Evolutionary conservation across 2,113 vertebrate species (phyloP), one percentile per base, ranked within the genome.

Genomic region (Xyrauchen texanus): DNA sequence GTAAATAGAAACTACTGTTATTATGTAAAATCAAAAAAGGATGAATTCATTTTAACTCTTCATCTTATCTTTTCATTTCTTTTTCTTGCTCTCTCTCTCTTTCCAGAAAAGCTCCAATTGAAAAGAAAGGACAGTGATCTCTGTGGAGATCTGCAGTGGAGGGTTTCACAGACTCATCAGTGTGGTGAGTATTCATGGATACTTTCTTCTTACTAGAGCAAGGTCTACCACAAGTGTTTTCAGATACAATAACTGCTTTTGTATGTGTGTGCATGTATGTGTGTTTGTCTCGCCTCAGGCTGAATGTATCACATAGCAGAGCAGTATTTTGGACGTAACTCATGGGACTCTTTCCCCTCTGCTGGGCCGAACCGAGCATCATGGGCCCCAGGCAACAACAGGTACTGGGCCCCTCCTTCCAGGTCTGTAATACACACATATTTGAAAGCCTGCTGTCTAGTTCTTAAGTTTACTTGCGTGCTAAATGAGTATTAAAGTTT

Each of bases 231-330:
- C 8, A n/a, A 16, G 58, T 74, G 15, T 63, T 63, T n/a, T 15
- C 66, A 62, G 42, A 70, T 42, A 76, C 16, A 68, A 21, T 63
- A 74, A 74, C 51, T 81, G 9, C 58, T 61, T 70, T 45, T 67
- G 57, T 72, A 52, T 68, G 75, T 47, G 10, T 58, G 9, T 76
- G 47, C 57, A 12, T 57, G n/a, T 16, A 5, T 53, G 8, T 76
- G n/a, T 76, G 1, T 68, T 8, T 67, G 11, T 68, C 65, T 62
- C 61, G n/a, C 83, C 81, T 5, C 88, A 96, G 95, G 93, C 95
- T 96, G 95, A 91, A 96, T 96, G 95, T 94, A 96, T 96, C 95
- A 94, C 88, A 89, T 93, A 89, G 92, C 91, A 91, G 94, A 96
- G 86, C 93, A 94, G 92, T 93, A 94, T 88, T 93, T 94, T 90